Conservation (phyloP, 2,113 vertebrate species). For the Dendrocopos noguchii region DNA sequence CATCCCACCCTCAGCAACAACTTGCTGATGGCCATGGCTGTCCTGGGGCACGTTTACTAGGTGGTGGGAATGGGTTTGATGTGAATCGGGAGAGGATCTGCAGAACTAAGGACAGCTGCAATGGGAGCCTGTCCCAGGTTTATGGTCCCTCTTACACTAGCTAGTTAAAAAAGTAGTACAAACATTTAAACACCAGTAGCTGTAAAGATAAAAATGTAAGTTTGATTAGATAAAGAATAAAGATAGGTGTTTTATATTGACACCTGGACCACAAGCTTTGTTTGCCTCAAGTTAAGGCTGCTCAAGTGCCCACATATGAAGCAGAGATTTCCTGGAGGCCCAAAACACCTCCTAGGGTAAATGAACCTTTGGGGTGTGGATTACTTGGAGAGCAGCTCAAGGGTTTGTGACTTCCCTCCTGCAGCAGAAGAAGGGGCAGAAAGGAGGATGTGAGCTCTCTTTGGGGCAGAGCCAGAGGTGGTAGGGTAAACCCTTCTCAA, state of each 20-base stretch:
- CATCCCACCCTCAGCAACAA: background rate
- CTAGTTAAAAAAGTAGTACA: conserved; percentile 54
- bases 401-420: background rate
- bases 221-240: conserved; percentile 51
- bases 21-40: background rate
- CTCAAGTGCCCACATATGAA: background rate
- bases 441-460: background rate
- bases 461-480: background rate
- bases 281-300: background rate
- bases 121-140: background rate
- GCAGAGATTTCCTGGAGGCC: conserved; percentile 60
- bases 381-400: background rate
- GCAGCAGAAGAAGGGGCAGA: background rate
- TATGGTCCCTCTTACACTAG: conserved; percentile 34
- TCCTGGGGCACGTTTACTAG: fast-evolving
- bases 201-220: conserved; percentile 69
- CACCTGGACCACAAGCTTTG: conserved; percentile 57
- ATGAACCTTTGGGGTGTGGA: background rate
- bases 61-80: background rate
- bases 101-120: background rate
- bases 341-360: background rate
- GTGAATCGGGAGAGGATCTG: background rate
- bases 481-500: background rate
- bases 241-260: background rate
- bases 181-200: conserved; percentile 65